Conservation (phyloP, 64 coral and sea anemone genomes). For the Pachyseris speciosa region DNA sequence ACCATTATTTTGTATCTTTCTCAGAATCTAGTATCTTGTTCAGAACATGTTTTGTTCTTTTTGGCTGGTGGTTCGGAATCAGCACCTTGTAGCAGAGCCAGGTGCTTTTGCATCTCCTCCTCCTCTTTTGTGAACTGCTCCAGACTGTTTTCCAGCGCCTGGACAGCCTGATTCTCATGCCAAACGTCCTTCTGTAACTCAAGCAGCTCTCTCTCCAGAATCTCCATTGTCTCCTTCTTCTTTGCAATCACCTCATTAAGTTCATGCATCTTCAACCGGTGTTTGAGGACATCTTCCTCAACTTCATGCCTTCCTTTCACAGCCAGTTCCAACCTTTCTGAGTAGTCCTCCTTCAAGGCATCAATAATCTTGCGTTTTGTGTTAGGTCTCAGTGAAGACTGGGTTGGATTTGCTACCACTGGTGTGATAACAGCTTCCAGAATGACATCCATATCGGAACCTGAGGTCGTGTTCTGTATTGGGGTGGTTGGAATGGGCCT, state of each 20-base stretch:
- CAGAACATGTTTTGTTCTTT: background rate
- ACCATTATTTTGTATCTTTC: background rate
- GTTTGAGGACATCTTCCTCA: conserved; percentile 10
- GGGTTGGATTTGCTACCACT: background rate
- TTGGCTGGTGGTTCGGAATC: conserved; percentile 16
- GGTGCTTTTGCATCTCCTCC: background rate
- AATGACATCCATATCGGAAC: background rate
- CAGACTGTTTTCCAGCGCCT: conserved; percentile 10
- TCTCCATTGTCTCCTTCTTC: background rate
- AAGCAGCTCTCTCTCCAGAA: background rate
- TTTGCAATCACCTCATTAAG: background rate
- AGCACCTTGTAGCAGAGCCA: background rate
- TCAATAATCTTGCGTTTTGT: conserved; percentile 37
- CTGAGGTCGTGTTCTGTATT: too few relatives aligned
- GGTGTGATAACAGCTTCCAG: background rate
- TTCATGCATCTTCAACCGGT: background rate
- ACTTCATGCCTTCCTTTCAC: conserved; percentile 5
- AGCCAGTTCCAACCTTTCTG: conserved; percentile 17
- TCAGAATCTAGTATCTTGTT: background rate
- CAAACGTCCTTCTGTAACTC: conserved; percentile 15
- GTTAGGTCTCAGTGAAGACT: background rate
- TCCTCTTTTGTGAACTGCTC: conserved; percentile 35
- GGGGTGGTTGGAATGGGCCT: background rate
- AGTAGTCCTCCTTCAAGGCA: conserved; percentile 3
- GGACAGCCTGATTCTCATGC: conserved; percentile 19